Percentiles rank a stretch among this genome's conserved stretches.
phyloP scores from a whole-genome alignment of 37 sponge, comb jelly and placozoan species.

The Tethya wilhelma region DNA sequence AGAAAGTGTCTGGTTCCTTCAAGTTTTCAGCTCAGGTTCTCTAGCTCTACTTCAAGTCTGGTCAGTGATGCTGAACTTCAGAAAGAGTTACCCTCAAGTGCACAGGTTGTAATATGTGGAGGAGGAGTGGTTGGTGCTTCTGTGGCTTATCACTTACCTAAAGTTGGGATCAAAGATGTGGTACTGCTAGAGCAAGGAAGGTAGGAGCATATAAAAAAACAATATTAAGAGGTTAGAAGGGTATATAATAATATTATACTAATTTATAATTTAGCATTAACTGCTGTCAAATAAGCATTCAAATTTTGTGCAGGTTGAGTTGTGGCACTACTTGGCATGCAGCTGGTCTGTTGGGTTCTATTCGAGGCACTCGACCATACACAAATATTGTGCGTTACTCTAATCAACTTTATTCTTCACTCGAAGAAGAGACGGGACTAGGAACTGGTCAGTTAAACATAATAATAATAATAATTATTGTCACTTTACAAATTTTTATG shows the following conservation, averaged over 20 bases:
- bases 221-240: neutral
- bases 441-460: slow-evolving; percentile 51
- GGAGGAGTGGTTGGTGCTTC: slow-evolving; percentile 76
- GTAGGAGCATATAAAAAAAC: slow-evolving; percentile 15
- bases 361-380: slow-evolving; percentile 12
- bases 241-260: slow-evolving; percentile 14
- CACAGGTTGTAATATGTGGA: slow-evolving; percentile 81
- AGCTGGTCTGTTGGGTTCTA: slow-evolving; percentile 67
- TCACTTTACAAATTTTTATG: neutral
- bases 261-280: neutral
- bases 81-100: slow-evolving; percentile 15
- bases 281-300: neutral
- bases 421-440: slow-evolving; percentile 53
- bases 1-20: too few relatives aligned
- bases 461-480: too few relatives aligned
- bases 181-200: slow-evolving; percentile 71
- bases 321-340: slow-evolving; percentile 86
- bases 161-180: slow-evolving; percentile 68
- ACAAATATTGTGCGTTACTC: slow-evolving; percentile 13
- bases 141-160: slow-evolving; percentile 76
- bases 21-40: too few relatives aligned
- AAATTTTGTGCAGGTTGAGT: slow-evolving; percentile 12
- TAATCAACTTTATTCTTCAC: slow-evolving; percentile 20
- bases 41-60: too few relatives aligned
- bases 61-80: too few relatives aligned